Evolutionary conservation across 2,113 vertebrate genomes (phyloP).

Genomic region (Hippocampus mohnikei): DNA sequence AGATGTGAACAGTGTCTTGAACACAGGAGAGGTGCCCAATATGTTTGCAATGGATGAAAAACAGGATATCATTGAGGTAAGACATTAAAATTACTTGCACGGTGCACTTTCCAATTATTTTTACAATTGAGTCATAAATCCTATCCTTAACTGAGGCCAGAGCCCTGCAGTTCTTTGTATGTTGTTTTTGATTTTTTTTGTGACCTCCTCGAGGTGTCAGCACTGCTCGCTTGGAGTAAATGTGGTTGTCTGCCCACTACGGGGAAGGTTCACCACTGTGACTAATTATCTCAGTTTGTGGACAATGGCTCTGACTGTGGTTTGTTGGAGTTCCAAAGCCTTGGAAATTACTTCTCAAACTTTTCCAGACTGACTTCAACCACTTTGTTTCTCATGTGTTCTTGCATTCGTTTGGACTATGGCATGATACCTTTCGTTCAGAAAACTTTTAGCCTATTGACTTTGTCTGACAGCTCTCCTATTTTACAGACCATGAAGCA

Average conservation of each 20-base stretch:
- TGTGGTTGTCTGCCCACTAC: not conserved
- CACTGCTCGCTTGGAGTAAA: not conserved
- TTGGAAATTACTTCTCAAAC: too few species aligned
- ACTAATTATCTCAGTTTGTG: too few species aligned
- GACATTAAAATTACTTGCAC: not conserved
- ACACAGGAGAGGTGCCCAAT: slow-evolving; percentile 92
- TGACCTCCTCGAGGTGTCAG: not conserved
- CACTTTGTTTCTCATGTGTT: too few species aligned
- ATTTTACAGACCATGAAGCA: too few species aligned
- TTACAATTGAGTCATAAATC: not conserved
- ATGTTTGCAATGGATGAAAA: slow-evolving; percentile 92
- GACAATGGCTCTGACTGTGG: too few species aligned
- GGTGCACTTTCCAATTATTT: not conserved
- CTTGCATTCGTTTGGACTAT: too few species aligned
- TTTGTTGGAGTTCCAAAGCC: too few species aligned
- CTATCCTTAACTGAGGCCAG: not conserved
- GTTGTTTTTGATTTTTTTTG: not conserved
- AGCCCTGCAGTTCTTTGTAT: not conserved
- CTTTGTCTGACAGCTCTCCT: too few species aligned
- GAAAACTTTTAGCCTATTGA: too few species aligned
- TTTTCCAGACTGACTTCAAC: too few species aligned
- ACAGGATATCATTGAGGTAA: slow-evolving; percentile 93
- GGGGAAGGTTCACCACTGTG: too few species aligned
- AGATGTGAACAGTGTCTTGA: slow-evolving; percentile 91
- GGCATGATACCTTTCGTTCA: too few species aligned